A percentile compares a stretch with the other conserved stretches of the same genome.
Conservation (phyloP, 2,888 invertebrate species). For the Itoplectis maculator region DNA sequence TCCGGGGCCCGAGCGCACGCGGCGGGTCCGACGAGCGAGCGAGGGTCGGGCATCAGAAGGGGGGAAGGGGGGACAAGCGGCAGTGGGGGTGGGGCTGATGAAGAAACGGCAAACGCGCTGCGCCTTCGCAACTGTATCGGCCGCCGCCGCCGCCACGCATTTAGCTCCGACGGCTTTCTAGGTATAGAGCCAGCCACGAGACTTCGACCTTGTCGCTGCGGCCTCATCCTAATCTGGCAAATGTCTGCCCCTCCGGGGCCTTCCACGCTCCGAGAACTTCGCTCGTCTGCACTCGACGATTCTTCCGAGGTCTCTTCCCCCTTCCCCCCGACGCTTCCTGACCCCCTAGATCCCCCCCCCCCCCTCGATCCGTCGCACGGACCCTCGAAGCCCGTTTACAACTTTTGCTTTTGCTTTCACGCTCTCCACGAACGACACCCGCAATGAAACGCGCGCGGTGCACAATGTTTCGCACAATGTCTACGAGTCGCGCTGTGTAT, state of each 20-base stretch:
- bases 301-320: background rate
- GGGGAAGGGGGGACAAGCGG: slow-evolving; percentile 24
- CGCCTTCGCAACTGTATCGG: slow-evolving; percentile 28
- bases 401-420: slow-evolving; percentile 61
- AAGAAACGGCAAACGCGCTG: slow-evolving; percentile 52
- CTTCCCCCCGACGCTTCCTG: background rate
- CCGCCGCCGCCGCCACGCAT: slow-evolving; percentile 9
- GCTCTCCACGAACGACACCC: slow-evolving; percentile 45
- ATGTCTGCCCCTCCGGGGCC: slow-evolving; percentile 49
- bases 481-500: too few species aligned
- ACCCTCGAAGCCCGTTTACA: slow-evolving; percentile 58
- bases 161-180: slow-evolving; percentile 65
- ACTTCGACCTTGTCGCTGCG: slow-evolving; percentile 63
- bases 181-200: slow-evolving; percentile 57
- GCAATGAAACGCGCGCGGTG: slow-evolving; percentile 53
- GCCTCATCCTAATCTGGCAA: slow-evolving; percentile 67
- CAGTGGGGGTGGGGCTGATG: slow-evolving; percentile 12
- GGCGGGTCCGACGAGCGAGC: slow-evolving; percentile 49
- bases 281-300: slow-evolving; percentile 9
- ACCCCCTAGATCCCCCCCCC: background rate
- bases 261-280: slow-evolving; percentile 23
- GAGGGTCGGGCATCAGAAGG: slow-evolving; percentile 16
- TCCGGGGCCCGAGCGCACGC: slow-evolving; percentile 30
- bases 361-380: background rate
- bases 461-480: background rate